phyloP scores from a whole-genome alignment of 2,113 vertebrate genomes.

The Sylvietta virens region DNA sequence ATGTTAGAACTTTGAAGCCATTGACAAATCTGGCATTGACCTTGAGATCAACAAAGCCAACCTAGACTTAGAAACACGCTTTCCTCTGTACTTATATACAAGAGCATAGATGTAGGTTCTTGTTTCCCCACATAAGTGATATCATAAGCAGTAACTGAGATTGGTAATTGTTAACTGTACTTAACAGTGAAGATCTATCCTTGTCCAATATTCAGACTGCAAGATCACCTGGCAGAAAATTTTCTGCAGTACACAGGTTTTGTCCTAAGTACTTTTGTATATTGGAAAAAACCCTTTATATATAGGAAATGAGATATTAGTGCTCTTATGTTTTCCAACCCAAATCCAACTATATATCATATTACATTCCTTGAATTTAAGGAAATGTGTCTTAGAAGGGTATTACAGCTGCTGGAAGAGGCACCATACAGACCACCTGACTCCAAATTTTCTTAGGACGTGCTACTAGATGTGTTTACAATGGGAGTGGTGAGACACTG shows the following conservation, averaged over 20 bases:
- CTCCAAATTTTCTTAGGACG: neutral
- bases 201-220: neutral
- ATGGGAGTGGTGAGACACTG: neutral
- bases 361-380: neutral
- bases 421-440: neutral
- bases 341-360: neutral
- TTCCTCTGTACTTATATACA: neutral
- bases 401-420: neutral
- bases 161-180: neutral
- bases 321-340: neutral
- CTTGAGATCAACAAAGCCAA: neutral
- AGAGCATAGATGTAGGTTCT: neutral
- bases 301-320: neutral
- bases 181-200: neutral
- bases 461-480: neutral
- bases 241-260: neutral
- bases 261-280: neutral
- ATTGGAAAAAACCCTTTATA: neutral
- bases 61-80: neutral
- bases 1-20: neutral
- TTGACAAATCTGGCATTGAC: neutral
- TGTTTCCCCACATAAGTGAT: neutral
- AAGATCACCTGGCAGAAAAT: neutral
- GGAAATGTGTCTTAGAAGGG: neutral
- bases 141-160: neutral